Conservation (phyloP, 2,113 vertebrate species). For the Ammodytes marinus region DNA sequence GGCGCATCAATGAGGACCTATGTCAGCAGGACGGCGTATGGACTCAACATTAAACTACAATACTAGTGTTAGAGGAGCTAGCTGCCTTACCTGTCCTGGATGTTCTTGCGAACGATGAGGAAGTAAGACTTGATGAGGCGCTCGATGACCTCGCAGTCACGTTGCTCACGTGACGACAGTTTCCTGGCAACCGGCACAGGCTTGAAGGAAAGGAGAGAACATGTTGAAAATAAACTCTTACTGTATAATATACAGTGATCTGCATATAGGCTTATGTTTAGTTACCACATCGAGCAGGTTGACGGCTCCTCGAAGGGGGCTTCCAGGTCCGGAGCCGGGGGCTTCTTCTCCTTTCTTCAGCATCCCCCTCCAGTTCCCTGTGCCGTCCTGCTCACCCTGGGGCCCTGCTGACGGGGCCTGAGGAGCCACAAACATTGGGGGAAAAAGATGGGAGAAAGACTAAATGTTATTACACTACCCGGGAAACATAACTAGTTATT, state of each 20-base stretch:
- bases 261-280: not conserved
- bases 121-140: constrained; percentile 99
- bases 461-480: not conserved
- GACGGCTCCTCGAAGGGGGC: constrained; percentile 93
- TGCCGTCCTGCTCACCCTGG: constrained; percentile 87
- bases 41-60: not conserved
- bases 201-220: constrained; percentile 68
- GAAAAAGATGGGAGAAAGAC: not conserved
- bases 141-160: constrained; percentile 99
- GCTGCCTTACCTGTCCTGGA: constrained; percentile 93
- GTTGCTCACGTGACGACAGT: constrained; percentile 95
- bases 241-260: no score
- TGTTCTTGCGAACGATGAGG: constrained; percentile 98
- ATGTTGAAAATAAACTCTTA: not conserved
- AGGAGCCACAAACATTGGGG: not conserved
- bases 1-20: not conserved
- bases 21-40: not conserved
- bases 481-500: not conserved
- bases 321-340: constrained; percentile 87
- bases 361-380: constrained; percentile 96
- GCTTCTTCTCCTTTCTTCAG: constrained; percentile 95
- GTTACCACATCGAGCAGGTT: constrained; percentile 97
- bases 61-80: not conserved
- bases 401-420: constrained; percentile 70
- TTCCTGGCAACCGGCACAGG: constrained; percentile 97